phyloP scores from a whole-genome alignment of 2,888 invertebrate genomes.

The Willowsia nigromaculata region DNA sequence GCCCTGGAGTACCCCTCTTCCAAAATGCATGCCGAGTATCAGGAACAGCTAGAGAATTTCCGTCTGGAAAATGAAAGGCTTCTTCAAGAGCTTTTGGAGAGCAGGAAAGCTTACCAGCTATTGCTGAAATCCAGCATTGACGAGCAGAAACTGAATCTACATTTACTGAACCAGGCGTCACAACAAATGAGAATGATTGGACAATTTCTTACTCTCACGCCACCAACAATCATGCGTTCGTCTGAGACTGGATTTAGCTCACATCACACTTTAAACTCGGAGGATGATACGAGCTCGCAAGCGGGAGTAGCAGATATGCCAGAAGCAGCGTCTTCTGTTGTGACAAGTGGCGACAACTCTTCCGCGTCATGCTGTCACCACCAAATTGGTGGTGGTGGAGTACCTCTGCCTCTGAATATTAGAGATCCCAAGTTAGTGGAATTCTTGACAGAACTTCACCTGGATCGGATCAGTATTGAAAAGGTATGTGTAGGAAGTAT shows the following conservation, averaged over 20 bases:
- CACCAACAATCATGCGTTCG: constrained; percentile 75
- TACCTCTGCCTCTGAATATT: constrained; percentile 73
- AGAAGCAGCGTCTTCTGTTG: constrained; percentile 64
- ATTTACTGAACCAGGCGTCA: constrained; percentile 82
- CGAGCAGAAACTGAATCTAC: constrained; percentile 85
- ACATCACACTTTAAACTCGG: constrained; percentile 77
- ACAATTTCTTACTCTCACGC: constrained; percentile 74
- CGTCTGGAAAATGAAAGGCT: constrained; percentile 81
- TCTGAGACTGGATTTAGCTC: constrained; percentile 77
- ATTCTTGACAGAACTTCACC: constrained; percentile 87
- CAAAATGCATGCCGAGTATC: constrained; percentile 80
- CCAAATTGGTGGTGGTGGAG: background rate
- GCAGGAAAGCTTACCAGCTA: constrained; percentile 87
- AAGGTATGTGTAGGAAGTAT: constrained; percentile 81
- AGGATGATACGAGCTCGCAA: constrained; percentile 75
- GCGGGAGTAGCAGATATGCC: constrained; percentile 74
- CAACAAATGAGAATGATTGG: constrained; percentile 79
- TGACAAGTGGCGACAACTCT: constrained; percentile 72
- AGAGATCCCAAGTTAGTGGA: constrained; percentile 84
- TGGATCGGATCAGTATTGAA: constrained; percentile 86
- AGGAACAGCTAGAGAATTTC: constrained; percentile 81
- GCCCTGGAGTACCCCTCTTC: constrained; percentile 81
- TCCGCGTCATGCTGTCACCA: constrained; percentile 51
- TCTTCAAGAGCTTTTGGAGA: constrained; percentile 83
- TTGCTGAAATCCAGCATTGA: constrained; percentile 86